Base-by-base conservation (phyloP, 1,140 invertebrate species). In the Scaptomyza hsui region DNA sequence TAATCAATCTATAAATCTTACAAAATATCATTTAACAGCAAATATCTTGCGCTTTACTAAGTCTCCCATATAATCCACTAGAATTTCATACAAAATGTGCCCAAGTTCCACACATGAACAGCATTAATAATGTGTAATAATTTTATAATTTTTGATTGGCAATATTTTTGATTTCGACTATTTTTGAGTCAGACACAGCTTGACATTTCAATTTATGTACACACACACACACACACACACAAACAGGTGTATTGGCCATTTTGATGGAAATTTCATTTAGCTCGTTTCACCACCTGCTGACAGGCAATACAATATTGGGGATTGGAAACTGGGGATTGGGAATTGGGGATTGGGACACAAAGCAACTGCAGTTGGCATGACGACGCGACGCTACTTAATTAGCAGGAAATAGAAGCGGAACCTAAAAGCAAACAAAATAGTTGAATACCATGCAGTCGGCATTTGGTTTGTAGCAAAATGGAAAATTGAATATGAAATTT, bases 361-460 rank as follows among this genome's bases (percentile, higher is more conserved):
- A 47, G 18, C 21, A 7, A 10, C 10, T 32, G 51, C 37, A 41
- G 69, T 85, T 86, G 80, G 19, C 64, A 69, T 65, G 61, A 15
- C 60, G 24, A 57, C 41, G 48, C 52, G 41, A 81, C 53, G 37
- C 29, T 41, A 60, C 57, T 69, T 77, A 86, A 85, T 86, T 86
- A 86, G 45, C 59, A 83, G 67, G 44, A 78, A 72, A 68, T 68
- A 26, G 48, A 18, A 16, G 56, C 24, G 52, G 39, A 4, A 16
- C 3, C 37, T 13, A 26, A 70, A 64, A 39, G 13, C 32, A 48
- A 61, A 69, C 32, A 59, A 60, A 53, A 63, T 53, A 35, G 9
- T 29, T 6, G 6, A 21, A 21, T 21, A 21, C 26, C 5, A 29
- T 1, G 4, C 26, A 29, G 26, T 29, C 7, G 12, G 15, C 12